phyloP scores from a whole-genome alignment of 2,888 invertebrate species.

The Perizoma affinitatum region DNA sequence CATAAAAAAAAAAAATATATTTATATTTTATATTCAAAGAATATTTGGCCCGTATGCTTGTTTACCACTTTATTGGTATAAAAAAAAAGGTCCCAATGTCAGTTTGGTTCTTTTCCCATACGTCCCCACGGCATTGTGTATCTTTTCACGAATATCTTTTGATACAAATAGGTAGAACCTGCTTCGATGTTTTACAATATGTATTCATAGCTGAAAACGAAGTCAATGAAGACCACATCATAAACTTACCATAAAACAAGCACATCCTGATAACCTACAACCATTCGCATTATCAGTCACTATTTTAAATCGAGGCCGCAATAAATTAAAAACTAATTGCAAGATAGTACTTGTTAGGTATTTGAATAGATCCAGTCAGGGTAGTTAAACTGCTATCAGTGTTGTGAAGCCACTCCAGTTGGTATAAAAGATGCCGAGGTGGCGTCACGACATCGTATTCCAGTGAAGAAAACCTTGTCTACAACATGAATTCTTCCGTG shows the following conservation, averaged over 20 bases:
- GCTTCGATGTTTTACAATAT: too few species aligned
- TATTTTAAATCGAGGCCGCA: constrained; percentile 13
- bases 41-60: too few species aligned
- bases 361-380: constrained; percentile 25
- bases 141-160: too few species aligned
- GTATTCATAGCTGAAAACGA: constrained; percentile 1
- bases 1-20: too few species aligned
- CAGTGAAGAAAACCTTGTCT: constrained; percentile 2
- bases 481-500: constrained; percentile 21
- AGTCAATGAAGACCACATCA: not conserved
- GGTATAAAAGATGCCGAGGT: constrained; percentile 21
- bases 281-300: constrained; percentile 3
- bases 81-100: too few species aligned
- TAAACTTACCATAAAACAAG: not conserved
- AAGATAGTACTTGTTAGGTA: constrained; percentile 19
- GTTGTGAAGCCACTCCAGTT: constrained; percentile 18
- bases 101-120: too few species aligned
- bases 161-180: too few species aligned
- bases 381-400: constrained; percentile 24
- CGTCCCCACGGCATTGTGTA: too few species aligned
- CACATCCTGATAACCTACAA: not conserved
- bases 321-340: constrained; percentile 15
- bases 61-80: too few species aligned
- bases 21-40: too few species aligned
- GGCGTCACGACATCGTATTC: constrained; percentile 3